Conservation (phyloP, 2,113 vertebrate genomes). For the Proteles cristata region DNA sequence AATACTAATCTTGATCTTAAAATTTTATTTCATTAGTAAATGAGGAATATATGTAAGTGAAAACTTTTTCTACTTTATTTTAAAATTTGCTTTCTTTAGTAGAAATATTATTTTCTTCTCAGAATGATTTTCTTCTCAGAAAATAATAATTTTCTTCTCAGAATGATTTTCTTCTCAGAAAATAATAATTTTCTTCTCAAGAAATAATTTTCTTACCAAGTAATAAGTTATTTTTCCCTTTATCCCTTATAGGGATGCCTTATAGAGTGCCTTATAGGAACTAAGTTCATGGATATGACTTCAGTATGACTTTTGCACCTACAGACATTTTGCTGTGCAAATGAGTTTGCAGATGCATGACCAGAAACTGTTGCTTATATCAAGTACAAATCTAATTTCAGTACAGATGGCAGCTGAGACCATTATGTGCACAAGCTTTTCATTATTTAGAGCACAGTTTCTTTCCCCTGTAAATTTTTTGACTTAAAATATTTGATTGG, state of each 20-base stretch:
- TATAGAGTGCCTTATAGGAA: background rate
- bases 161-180: background rate
- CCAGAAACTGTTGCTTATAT: background rate
- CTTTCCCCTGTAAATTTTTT: conserved; percentile 18
- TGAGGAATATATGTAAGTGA: background rate
- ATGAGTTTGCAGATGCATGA: conserved; percentile 33
- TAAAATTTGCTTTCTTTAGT: background rate
- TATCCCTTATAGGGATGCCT: background rate
- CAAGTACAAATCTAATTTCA: conserved; percentile 23
- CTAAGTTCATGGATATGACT: background rate
- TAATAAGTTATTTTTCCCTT: background rate
- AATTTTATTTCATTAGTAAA: background rate
- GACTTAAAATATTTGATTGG: background rate
- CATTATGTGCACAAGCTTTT: conserved; percentile 44
- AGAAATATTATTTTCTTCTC: background rate
- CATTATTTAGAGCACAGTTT: conserved; percentile 47
- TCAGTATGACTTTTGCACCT: background rate
- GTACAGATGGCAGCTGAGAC: background rate
- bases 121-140: background rate
- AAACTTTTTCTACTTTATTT: background rate
- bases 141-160: background rate
- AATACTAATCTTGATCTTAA: background rate
- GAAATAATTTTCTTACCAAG: background rate
- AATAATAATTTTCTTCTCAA: background rate
- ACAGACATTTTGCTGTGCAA: background rate